Conservation (phyloP, 1,140 invertebrate genomes). For the Drosophila truncata region DNA sequence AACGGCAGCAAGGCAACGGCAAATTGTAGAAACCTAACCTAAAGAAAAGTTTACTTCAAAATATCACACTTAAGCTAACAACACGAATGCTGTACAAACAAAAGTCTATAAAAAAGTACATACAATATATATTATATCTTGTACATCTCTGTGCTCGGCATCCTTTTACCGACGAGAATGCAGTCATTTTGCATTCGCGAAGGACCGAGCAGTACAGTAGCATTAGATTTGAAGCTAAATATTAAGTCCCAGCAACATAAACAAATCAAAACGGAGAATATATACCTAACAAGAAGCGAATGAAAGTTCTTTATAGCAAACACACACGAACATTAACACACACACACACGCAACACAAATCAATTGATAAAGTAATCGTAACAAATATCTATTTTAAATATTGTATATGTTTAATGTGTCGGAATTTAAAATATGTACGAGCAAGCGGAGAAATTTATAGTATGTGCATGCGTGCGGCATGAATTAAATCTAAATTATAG, state of each 20-base stretch:
- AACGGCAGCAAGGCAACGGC: slow-evolving; percentile 53
- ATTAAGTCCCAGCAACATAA: slow-evolving; percentile 61
- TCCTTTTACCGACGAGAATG: slow-evolving; percentile 47
- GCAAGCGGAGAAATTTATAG: slow-evolving; percentile 34
- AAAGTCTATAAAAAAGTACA: slow-evolving; percentile 76
- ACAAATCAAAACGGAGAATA: slow-evolving; percentile 53
- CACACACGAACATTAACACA: slow-evolving; percentile 27
- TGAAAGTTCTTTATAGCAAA: slow-evolving; percentile 65
- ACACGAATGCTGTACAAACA: slow-evolving; percentile 70
- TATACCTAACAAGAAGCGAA: slow-evolving; percentile 51
- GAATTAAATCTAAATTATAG: slow-evolving; percentile 67
- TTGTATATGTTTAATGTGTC: slow-evolving; percentile 80
- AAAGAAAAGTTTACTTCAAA: slow-evolving; percentile 69
- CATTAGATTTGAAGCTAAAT: slow-evolving; percentile 70
- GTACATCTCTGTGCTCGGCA: slow-evolving; percentile 69
- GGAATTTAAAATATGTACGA: slow-evolving; percentile 67
- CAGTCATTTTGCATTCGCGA: slow-evolving; percentile 66
- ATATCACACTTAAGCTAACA: slow-evolving; percentile 62
- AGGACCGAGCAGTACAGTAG: slow-evolving; percentile 54
- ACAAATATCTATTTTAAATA: slow-evolving; percentile 79
- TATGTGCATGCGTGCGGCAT: slow-evolving; percentile 39
- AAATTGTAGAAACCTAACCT: slow-evolving; percentile 70
- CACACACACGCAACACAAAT: slow-evolving; percentile 44
- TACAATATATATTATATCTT: slow-evolving; percentile 54
- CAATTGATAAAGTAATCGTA: slow-evolving; percentile 73